Evolutionary conservation across 2,888 invertebrate genomes (phyloP), one percentile per base, ranked within the genome.

Genomic region (Agrochola litura): DNA sequence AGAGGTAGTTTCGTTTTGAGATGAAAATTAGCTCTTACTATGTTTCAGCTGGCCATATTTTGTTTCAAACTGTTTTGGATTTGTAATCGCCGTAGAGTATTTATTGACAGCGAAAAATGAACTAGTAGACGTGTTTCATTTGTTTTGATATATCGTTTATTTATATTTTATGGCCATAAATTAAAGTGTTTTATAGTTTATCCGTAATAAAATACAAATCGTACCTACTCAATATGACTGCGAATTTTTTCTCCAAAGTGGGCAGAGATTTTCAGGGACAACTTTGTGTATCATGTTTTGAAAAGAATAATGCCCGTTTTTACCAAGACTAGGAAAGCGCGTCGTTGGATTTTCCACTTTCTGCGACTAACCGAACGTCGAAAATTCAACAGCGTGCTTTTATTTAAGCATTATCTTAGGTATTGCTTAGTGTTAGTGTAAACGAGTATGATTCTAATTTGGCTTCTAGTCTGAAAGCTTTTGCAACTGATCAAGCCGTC

Each of bases 111-210:
- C 1, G 22, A 46, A 69, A 61, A 70, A 70, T 54, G 2, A 41
- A 70, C 25, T 54, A 14, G 37, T 25, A 12, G 10, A 37, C 60
- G 54, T 46, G n/a, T 69, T 69, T 79, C 22, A 69, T 60, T 78
- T 78, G 30, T 54, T 67, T 67, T 60, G 14, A 16, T 58, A 19
- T 2, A n/a, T 52, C 2, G 30, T 30, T 41, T 77, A 19, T 43
- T 30, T 52, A 77, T 60, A 61, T 68, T 68, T 37, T 68, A 9
- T 46, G 30, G 22, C 16, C 3, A 22, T 52, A 16, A 52, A n/a
- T 67, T 52, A 49, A 0, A 16, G 16, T 60, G 22, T n/a, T 77
- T 52, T 61, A 0, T 52, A 8, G 30, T 77, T 22, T 52, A 25
- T 58, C 0, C 0, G 22, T 60, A 19, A 73, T 43, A 25, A 25